Evolutionary conservation across 1,140 invertebrate species (phyloP).

Genomic region (Listronotus bonariensis): DNA sequence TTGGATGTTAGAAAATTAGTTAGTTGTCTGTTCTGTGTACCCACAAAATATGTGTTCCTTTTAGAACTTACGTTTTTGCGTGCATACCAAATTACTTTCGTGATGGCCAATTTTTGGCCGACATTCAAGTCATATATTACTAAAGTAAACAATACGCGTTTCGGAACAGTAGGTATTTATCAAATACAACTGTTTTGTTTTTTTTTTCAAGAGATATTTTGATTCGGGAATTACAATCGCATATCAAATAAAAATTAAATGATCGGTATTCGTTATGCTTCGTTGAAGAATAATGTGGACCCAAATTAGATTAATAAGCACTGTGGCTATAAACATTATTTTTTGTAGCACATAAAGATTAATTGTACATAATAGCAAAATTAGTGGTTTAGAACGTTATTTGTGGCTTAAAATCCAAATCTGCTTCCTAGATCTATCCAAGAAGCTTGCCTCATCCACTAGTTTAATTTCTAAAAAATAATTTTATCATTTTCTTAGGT

Average conservation of each 20-base stretch:
- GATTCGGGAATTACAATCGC: neutral
- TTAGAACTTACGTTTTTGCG: neutral
- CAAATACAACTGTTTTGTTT: neutral
- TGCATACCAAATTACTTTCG: neutral
- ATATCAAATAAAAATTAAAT: slow-evolving; percentile 6
- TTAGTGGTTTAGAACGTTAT: slow-evolving; percentile 17
- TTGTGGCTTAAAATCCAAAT: slow-evolving; percentile 10
- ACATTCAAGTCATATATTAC: slow-evolving; percentile 19
- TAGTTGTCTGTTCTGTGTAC: slow-evolving; percentile 26
- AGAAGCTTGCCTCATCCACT: neutral
- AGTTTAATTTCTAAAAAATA: neutral
- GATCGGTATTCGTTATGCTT: slow-evolving; percentile 14
- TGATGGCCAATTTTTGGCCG: slow-evolving; percentile 16
- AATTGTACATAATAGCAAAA: slow-evolving; percentile 5
- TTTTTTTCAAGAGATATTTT: slow-evolving; percentile 1
- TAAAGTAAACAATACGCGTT: slow-evolving; percentile 20
- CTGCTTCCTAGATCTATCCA: slow-evolving; percentile 20
- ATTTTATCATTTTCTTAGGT: slow-evolving; percentile 15
- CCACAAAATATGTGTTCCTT: slow-evolving; percentile 7
- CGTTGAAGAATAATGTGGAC: slow-evolving; percentile 12
- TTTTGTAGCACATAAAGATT: slow-evolving; percentile 12
- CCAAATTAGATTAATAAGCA: slow-evolving; percentile 21
- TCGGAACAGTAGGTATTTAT: slow-evolving; percentile 22
- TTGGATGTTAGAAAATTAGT: slow-evolving; percentile 41
- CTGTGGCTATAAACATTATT: slow-evolving; percentile 9